phyloP scores from a whole-genome alignment of 2,888 invertebrate species.

The Crioceris asparagi region DNA sequence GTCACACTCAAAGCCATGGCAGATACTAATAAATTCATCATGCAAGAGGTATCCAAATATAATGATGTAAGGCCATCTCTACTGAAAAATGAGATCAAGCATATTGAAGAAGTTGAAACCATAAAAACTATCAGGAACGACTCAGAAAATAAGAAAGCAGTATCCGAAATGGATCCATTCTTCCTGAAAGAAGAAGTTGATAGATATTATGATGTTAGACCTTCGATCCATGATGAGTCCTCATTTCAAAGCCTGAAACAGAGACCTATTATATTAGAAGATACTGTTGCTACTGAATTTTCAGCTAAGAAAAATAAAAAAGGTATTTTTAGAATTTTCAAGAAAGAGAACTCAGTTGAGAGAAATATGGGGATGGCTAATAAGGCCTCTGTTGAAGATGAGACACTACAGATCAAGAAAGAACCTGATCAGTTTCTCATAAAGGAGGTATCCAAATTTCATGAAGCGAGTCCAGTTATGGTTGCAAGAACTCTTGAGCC shows the following conservation, averaged over 20 bases:
- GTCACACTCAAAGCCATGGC: constrained; percentile 13
- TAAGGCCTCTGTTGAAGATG: not conserved
- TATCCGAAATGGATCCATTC: constrained; percentile 5
- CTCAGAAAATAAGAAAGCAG: not conserved
- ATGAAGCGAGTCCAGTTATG: constrained; percentile 16
- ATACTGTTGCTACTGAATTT: not conserved
- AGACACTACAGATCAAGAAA: constrained; percentile 5
- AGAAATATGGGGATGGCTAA: no score
- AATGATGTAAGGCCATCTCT: constrained; percentile 17
- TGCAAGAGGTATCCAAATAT: constrained; percentile 21
- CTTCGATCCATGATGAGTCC: constrained; percentile 9
- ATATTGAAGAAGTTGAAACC: constrained; percentile 5
- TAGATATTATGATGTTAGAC: constrained; percentile 19
- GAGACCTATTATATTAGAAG: constrained; percentile 1
- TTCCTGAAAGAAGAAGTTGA: constrained; percentile 24
- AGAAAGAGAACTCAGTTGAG: constrained; percentile 9
- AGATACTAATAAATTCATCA: constrained; percentile 20
- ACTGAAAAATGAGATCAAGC: constrained; percentile 10
- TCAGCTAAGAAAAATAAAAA: constrained; percentile 10
- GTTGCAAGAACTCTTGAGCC: not conserved
- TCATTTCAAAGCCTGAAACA: not conserved
- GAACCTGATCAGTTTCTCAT: constrained; percentile 12
- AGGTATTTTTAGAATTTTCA: constrained; percentile 20
- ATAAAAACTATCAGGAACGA: constrained; percentile 4
- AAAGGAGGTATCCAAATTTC: constrained; percentile 15